phyloP scores from a whole-genome alignment of 2,888 invertebrate genomes.

The Bibio marci region DNA sequence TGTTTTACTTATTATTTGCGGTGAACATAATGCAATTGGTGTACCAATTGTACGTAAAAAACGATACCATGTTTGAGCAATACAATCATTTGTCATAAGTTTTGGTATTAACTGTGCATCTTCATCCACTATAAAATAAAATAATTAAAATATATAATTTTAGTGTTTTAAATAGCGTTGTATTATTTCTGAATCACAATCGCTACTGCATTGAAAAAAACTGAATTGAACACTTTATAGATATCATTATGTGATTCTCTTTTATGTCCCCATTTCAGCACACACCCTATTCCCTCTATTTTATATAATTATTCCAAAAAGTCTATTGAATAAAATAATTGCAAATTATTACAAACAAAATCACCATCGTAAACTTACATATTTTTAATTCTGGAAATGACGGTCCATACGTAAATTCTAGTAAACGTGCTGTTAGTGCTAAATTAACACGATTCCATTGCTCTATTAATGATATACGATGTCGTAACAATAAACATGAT shows the following conservation, averaged over 20 bases:
- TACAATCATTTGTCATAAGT: slow-evolving; percentile 75
- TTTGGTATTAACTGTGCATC: slow-evolving; percentile 64
- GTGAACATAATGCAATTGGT: slow-evolving; percentile 81
- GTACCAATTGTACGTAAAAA: slow-evolving; percentile 88
- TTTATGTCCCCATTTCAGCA: no score
- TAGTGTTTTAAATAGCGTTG: not conserved
- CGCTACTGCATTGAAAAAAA: no score
- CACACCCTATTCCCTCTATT: no score
- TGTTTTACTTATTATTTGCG: slow-evolving; percentile 53
- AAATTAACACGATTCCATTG: slow-evolving; percentile 92
- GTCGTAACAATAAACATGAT: slow-evolving; percentile 86
- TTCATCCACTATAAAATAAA: slow-evolving; percentile 50
- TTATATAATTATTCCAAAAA: no score
- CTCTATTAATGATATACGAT: slow-evolving; percentile 78
- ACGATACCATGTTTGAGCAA: slow-evolving; percentile 92
- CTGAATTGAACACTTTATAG: no score
- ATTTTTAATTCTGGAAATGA: slow-evolving; percentile 65
- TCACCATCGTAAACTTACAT: slow-evolving; percentile 37
- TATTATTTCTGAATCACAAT: not conserved
- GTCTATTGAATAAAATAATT: no score
- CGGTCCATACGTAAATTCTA: slow-evolving; percentile 79
- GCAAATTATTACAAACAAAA: no score
- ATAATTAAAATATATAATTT: slow-evolving; percentile 3
- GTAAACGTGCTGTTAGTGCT: slow-evolving; percentile 66
- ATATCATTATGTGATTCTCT: no score